Evolutionary conservation across 2,797 vertebrate genomes (phyloP).

Genomic region (Austrolebias charrua): DNA sequence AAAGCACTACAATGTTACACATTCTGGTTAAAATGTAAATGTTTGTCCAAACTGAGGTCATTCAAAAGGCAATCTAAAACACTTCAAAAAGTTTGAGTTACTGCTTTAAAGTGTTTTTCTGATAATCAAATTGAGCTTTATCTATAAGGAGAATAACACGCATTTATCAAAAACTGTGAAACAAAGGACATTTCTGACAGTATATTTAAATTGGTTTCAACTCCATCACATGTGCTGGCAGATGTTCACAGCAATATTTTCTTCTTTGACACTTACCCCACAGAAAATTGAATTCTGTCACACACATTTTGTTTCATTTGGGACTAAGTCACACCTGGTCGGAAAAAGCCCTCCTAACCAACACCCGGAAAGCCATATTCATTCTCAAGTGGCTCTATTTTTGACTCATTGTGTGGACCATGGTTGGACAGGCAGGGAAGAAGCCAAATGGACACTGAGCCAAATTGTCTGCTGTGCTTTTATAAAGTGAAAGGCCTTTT

Average conservation of each 20-base stretch:
- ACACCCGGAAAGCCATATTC: slow-evolving; percentile 25
- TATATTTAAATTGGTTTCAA: slow-evolving; percentile 10
- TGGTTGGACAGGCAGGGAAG: slow-evolving; percentile 46
- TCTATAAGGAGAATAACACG: too few relatives aligned
- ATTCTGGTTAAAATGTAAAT: too few relatives aligned
- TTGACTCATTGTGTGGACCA: slow-evolving; percentile 52
- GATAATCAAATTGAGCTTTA: slow-evolving; percentile 2
- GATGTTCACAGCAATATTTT: slow-evolving; percentile 5
- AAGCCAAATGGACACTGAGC: slow-evolving; percentile 58
- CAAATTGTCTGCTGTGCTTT: slow-evolving; percentile 56
- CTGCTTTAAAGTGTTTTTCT: slow-evolving; percentile 12
- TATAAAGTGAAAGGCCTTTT: slow-evolving; percentile 50
- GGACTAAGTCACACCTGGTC: slow-evolving; percentile 42
- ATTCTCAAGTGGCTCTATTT: slow-evolving; percentile 47
- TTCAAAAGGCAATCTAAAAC: too few relatives aligned
- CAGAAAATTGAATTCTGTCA: slow-evolving; percentile 30
- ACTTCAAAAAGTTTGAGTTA: too few relatives aligned
- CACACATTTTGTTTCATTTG: slow-evolving; percentile 20
- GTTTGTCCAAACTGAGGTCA: too few relatives aligned
- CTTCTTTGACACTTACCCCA: slow-evolving; percentile 6
- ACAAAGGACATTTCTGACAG: not conserved
- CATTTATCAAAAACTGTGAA: too few relatives aligned
- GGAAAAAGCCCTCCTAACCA: slow-evolving; percentile 19
- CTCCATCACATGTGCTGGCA: not conserved
- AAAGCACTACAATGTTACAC: too few relatives aligned